Percentiles rank a stretch among this genome's conserved stretches.
These are phyloP conservation scores for Halichoerus grypus DNA, from an alignment of 2,113 vertebrate genomes.

Conservation along the genomic window DNA sequence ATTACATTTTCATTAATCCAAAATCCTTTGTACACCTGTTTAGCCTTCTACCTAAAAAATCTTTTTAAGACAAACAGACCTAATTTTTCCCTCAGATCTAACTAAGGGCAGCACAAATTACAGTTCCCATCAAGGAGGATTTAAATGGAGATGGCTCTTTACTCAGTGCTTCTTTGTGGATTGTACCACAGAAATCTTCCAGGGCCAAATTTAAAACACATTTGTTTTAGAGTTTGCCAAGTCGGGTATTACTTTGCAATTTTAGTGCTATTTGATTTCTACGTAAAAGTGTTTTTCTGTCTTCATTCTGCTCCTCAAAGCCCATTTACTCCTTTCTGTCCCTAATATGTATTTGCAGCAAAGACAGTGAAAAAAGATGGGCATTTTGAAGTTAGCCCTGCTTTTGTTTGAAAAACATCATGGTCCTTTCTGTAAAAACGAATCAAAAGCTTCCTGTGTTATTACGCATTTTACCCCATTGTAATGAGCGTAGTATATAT, in stretches of 20 bases:
- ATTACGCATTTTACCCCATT: not conserved
- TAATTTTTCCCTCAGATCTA: constrained; percentile 34
- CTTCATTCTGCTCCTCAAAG: constrained; percentile 15
- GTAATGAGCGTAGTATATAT: not conserved
- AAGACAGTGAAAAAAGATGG: constrained; percentile 43
- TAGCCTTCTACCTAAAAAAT: constrained; percentile 32
- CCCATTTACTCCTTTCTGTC: constrained; percentile 27
- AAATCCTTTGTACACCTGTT: constrained; percentile 48
- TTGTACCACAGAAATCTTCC: constrained; percentile 65
- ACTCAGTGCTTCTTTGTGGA: constrained; percentile 43
- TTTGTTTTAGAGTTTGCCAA: constrained; percentile 68
- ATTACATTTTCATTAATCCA: constrained; percentile 59
- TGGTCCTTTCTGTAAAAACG: constrained; percentile 5
- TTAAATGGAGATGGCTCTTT: constrained; percentile 38
- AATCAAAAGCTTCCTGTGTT: constrained; percentile 12
- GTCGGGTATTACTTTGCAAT: constrained; percentile 63
- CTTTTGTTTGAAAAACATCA: constrained; percentile 54
- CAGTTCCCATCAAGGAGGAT: not conserved
- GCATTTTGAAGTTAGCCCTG: not conserved
- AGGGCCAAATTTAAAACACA: constrained; percentile 77
- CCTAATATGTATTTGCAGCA: constrained; percentile 51
- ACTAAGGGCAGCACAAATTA: constrained; percentile 37
- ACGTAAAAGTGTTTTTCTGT: constrained; percentile 63
- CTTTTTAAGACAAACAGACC: constrained; percentile 41
- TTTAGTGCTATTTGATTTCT: constrained; percentile 63